A percentile compares a stretch with the other conserved stretches of the same genome.
Evolutionary conservation across 2,797 vertebrate genomes (phyloP).

Genomic region (Telmatherina bonti): DNA sequence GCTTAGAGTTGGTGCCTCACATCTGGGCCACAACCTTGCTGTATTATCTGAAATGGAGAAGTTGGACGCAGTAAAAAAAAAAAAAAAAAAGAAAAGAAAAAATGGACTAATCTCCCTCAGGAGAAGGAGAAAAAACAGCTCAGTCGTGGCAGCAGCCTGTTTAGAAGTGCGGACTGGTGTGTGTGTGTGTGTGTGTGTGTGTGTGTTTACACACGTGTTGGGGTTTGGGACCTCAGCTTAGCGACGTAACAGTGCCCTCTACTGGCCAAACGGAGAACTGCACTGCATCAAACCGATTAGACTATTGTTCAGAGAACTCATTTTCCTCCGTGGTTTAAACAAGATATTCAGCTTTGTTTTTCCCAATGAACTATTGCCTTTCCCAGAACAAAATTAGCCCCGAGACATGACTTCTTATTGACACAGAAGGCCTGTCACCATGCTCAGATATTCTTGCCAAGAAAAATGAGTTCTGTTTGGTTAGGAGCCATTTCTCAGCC

Average conservation of each 20-base stretch:
- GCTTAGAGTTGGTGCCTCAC: constrained; percentile 65
- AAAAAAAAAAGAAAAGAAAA: constrained; percentile 16
- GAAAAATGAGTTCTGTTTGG: constrained; percentile 59
- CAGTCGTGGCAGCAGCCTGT: constrained; percentile 67
- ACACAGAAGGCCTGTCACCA: constrained; percentile 43
- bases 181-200: constrained; percentile 5
- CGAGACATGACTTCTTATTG: constrained; percentile 6
- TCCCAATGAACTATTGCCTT: not conserved
- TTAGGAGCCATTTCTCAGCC: constrained; percentile 46
- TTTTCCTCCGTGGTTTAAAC: not conserved
- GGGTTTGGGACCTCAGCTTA: not conserved
- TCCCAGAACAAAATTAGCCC: constrained; percentile 7
- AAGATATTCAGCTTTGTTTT: constrained; percentile 7
- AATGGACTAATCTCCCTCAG: constrained; percentile 67
- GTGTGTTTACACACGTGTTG: not conserved
- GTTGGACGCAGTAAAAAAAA: constrained; percentile 54
- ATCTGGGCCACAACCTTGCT: constrained; percentile 73
- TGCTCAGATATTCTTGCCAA: constrained; percentile 58
- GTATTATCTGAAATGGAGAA: constrained; percentile 72
- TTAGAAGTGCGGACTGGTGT: constrained; percentile 29
- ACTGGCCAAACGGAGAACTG: constrained; percentile 24
- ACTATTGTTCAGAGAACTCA: constrained; percentile 11
- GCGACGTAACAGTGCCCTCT: constrained; percentile 64
- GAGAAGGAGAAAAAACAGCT: constrained; percentile 75
- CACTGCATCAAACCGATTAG: too few species aligned